A percentile compares a stretch with the other conserved stretches of the same genome.
Evolutionary conservation across 2,888 invertebrate genomes (phyloP).

Genomic region (Acanthosepion pharaonis): DNA sequence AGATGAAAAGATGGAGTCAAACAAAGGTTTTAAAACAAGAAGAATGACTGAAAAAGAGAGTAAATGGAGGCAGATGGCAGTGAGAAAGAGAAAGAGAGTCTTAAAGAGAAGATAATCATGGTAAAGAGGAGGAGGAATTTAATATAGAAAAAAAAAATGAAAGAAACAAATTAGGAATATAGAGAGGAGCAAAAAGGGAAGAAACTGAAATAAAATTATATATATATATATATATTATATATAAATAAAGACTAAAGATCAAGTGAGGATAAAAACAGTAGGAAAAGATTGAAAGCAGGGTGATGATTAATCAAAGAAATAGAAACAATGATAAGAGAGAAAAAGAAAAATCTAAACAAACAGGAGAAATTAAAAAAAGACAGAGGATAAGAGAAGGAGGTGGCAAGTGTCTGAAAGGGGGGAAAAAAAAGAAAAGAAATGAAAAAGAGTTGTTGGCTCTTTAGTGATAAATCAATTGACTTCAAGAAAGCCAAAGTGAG

Average conservation of each 20-base stretch:
- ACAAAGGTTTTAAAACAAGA: not conserved
- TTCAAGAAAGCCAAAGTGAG: not conserved
- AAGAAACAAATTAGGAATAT: not conserved
- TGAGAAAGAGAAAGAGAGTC: not conserved
- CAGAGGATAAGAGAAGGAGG: not conserved
- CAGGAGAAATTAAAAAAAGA: not conserved
- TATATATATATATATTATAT: no score
- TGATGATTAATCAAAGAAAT: no score
- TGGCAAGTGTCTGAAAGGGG: no score
- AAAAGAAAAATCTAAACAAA: no score
- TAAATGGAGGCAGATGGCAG: not conserved
- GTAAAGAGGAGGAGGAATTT: not conserved
- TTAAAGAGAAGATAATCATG: not conserved
- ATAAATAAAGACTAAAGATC: not conserved
- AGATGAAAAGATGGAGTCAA: not conserved
- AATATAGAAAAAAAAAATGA: not conserved
- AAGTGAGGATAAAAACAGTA: no score
- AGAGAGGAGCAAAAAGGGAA: not conserved
- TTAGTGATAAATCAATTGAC: constrained; percentile 12
- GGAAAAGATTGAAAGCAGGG: not conserved
- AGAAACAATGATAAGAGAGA: no score
- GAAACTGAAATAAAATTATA: no score
- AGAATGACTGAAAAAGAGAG: not conserved
- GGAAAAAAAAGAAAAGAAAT: not conserved
- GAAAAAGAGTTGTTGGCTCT: not conserved